Conservation (phyloP, 1,140 invertebrate species). For the Solenopsis fugax region DNA sequence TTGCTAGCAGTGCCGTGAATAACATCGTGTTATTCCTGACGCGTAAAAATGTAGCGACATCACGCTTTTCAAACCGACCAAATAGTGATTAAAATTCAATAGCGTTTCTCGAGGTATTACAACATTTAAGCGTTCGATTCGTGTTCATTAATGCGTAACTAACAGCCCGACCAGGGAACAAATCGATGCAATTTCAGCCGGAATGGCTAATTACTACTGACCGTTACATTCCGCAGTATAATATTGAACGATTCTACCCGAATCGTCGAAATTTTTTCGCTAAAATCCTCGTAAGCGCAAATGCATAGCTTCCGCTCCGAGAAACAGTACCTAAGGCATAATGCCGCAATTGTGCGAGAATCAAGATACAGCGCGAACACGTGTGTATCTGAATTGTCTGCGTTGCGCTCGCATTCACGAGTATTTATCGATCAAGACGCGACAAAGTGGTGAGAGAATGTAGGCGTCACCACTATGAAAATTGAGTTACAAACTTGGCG, state of each 20-base stretch:
- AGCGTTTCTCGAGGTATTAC: background rate
- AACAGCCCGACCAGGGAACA: background rate
- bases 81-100: slow-evolving; percentile 6
- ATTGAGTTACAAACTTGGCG: slow-evolving; percentile 44
- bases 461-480: slow-evolving; percentile 40
- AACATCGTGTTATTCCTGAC: background rate
- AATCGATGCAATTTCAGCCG: slow-evolving; percentile 32
- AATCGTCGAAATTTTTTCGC: slow-evolving; percentile 19
- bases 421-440: slow-evolving; percentile 47
- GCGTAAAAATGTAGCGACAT: background rate
- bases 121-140: slow-evolving; percentile 21
- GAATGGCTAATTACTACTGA: slow-evolving; percentile 33
- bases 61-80: background rate
- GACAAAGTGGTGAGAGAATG: slow-evolving; percentile 20
- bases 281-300: background rate
- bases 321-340: background rate
- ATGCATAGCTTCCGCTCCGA: background rate
- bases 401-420: background rate
- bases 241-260: background rate
- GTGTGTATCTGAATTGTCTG: background rate
- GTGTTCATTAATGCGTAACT: slow-evolving; percentile 29
- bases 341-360: slow-evolving; percentile 28
- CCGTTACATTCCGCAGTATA: background rate
- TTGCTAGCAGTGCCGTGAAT: background rate
- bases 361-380: slow-evolving; percentile 8